Evolutionary conservation across 2,113 vertebrate species (phyloP).

Genomic region (Gallinago media): DNA sequence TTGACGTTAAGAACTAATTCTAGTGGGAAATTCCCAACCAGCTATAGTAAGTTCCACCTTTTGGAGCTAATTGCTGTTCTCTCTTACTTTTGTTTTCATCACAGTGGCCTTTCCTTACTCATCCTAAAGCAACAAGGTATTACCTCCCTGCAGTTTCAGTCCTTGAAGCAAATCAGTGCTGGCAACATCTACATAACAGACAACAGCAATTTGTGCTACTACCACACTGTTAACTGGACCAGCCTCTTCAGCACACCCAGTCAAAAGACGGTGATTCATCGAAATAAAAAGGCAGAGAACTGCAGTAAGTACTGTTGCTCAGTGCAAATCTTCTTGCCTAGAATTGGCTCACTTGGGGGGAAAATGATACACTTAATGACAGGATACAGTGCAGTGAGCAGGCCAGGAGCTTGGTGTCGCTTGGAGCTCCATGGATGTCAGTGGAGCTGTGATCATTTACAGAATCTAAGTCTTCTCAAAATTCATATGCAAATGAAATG

Average conservation of each 20-base stretch:
- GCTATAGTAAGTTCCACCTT: background rate
- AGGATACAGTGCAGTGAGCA: too few relatives aligned
- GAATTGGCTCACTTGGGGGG: background rate
- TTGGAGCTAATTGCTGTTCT: background rate
- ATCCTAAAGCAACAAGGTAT: constrained; percentile 96
- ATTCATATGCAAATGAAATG: background rate
- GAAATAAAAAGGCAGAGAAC: constrained; percentile 89
- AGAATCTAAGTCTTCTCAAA: background rate
- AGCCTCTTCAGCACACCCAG: constrained; percentile 87
- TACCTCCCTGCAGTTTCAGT: constrained; percentile 93
- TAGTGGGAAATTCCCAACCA: background rate
- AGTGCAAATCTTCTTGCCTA: background rate
- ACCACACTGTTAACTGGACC: constrained; percentile 97
- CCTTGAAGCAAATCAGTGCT: constrained; percentile 94
- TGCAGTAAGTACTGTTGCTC: constrained; percentile 87
- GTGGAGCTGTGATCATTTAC: background rate
- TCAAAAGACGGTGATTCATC: constrained; percentile 90
- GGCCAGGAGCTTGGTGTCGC: background rate
- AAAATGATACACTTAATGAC: background rate
- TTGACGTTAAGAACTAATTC: background rate
- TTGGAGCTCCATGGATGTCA: fast-evolving
- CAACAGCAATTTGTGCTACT: constrained; percentile 95
- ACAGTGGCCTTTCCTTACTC: constrained; percentile 94
- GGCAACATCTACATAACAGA: constrained; percentile 97
- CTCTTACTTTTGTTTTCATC: background rate